These are phyloP conservation scores for Nothocercus julius DNA, from an alignment of 2,113 vertebrate genomes.

Conservation along the genomic window DNA sequence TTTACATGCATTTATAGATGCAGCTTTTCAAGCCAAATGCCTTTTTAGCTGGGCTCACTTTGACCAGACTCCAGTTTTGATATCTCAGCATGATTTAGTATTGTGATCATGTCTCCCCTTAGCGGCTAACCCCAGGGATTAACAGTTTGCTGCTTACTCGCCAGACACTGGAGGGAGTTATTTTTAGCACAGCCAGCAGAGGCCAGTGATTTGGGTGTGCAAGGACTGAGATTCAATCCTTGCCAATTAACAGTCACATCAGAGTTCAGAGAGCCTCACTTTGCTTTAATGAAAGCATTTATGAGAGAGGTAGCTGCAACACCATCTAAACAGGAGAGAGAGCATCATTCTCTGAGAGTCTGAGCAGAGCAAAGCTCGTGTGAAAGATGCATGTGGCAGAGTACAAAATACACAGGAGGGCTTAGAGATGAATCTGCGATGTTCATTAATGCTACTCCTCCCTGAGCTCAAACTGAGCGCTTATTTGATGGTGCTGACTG, in stretches of 20 bases:
- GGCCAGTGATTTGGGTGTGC: neutral
- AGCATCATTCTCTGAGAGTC: neutral
- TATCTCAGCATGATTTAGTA: neutral
- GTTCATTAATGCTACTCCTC: neutral
- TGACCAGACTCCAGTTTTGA: neutral
- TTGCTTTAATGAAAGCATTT: neutral
- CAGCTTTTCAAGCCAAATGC: neutral
- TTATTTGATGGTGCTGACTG: neutral
- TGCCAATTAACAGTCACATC: neutral
- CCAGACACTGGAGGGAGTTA: neutral
- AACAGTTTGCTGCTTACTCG: slow-evolving; percentile 12
- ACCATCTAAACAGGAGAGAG: neutral
- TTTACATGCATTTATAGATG: neutral
- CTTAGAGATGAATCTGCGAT: neutral
- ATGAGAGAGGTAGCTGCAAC: neutral
- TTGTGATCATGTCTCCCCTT: slow-evolving; percentile 10
- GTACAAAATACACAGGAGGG: neutral
- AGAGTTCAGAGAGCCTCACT: neutral
- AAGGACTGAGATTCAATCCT: neutral
- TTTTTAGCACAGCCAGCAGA: neutral
- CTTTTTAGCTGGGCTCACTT: neutral
- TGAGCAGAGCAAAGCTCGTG: neutral
- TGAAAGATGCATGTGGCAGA: neutral
- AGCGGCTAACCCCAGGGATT: neutral
- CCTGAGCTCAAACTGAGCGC: neutral